These are phyloP conservation scores for Lathamus discolor DNA, from an alignment of 2,113 vertebrate species.

Conservation along the genomic window DNA sequence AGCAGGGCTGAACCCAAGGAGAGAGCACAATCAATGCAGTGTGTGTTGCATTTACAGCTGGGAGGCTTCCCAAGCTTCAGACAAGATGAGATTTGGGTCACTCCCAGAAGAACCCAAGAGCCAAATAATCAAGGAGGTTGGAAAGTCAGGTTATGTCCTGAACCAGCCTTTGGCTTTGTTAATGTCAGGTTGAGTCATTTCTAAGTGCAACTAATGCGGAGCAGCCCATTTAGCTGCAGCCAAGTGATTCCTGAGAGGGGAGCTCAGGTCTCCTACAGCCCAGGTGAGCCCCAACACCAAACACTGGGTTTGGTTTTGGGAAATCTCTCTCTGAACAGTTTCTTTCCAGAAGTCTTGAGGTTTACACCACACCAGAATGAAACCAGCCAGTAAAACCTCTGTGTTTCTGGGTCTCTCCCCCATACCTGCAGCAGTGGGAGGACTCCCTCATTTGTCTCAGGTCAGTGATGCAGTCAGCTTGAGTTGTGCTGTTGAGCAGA, in stretches of 20 bases:
- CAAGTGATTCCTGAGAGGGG: accelerated
- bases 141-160: not conserved
- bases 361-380: not conserved
- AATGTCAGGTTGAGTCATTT: not conserved
- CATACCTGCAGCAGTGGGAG: not conserved
- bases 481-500: not conserved
- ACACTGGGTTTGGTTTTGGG: not conserved
- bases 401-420: accelerated
- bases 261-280: not conserved
- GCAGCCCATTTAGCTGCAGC: not conserved
- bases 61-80: not conserved
- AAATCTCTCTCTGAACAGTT: not conserved
- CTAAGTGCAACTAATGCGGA: not conserved
- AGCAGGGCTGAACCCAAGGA: not conserved
- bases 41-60: not conserved
- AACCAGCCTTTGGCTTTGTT: not conserved
- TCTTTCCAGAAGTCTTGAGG: not conserved
- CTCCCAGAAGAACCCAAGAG: not conserved
- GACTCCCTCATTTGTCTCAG: accelerated
- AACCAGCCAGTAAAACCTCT: not conserved
- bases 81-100: not conserved
- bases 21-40: not conserved
- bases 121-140: not conserved
- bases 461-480: not conserved
- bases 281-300: not conserved